These are phyloP conservation scores for Saccostrea glomerata DNA, from an alignment of 1,140 invertebrate genomes.

Conservation along the genomic window DNA sequence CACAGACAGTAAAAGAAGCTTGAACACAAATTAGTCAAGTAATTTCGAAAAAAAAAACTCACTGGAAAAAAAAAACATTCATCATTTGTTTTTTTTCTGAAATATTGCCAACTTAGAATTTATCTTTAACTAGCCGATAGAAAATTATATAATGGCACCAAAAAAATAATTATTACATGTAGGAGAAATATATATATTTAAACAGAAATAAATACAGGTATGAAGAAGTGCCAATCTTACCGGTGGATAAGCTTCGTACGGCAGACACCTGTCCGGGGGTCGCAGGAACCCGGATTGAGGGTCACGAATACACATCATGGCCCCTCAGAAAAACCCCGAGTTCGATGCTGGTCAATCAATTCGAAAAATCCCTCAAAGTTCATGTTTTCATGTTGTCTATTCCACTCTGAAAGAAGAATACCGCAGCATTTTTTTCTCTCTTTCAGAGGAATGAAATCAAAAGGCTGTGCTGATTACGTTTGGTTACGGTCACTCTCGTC, in stretches of 20 bases:
- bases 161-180: background rate
- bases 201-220: background rate
- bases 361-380: constrained; percentile 18
- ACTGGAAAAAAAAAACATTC: no score
- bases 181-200: background rate
- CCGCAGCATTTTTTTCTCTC: background rate
- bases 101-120: no score
- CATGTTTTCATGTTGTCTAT: constrained; percentile 35
- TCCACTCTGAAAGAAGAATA: constrained; percentile 7
- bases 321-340: constrained; percentile 37
- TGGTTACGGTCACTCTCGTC: constrained; percentile 10
- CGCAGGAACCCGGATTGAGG: constrained; percentile 52
- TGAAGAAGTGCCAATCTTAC: constrained; percentile 35
- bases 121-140: no score
- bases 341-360: constrained; percentile 21
- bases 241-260: constrained; percentile 55
- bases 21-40: no score
- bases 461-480: constrained; percentile 20
- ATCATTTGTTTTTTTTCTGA: no score
- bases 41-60: no score
- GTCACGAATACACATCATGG: constrained; percentile 57
- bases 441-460: constrained; percentile 21
- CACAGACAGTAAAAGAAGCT: no score
- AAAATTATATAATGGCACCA: no score
- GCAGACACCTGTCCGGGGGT: constrained; percentile 54